phyloP scores from a whole-genome alignment of 1,140 invertebrate species.

The Zaprionus nigranus region DNA sequence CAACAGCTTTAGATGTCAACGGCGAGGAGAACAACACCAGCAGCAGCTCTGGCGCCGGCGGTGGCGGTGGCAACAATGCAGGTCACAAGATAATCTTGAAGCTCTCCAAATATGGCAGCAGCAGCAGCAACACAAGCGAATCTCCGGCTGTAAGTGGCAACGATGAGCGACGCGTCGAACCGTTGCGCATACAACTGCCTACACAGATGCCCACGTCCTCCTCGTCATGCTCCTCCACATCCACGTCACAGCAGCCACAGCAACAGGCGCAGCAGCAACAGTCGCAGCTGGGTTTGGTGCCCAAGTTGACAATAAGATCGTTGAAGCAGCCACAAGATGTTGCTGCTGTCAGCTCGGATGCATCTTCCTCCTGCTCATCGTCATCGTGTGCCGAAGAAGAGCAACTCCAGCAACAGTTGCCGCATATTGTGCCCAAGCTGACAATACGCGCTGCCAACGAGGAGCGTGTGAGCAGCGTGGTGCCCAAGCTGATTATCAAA shows the following conservation, averaged over 20 bases:
- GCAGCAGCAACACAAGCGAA: constrained; percentile 52
- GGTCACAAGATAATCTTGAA: constrained; percentile 77
- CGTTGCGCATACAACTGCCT: constrained; percentile 66
- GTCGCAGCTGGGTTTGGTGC: constrained; percentile 23
- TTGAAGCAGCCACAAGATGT: constrained; percentile 42
- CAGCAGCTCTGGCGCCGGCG: constrained; percentile 9
- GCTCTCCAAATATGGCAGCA: constrained; percentile 63
- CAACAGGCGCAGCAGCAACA: constrained; percentile 8
- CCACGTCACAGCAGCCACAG: constrained; percentile 15
- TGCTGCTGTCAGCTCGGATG: constrained; percentile 51
- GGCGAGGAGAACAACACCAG: constrained; percentile 51
- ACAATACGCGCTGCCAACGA: constrained; percentile 79
- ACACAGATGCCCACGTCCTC: constrained; percentile 24
- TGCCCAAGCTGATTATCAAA: constrained; percentile 82
- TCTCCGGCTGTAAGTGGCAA: constrained; percentile 51
- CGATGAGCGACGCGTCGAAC: constrained; percentile 71
- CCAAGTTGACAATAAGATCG: constrained; percentile 45
- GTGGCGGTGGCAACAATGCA: background rate
- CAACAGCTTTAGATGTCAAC: constrained; percentile 66
- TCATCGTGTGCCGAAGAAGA: constrained; percentile 77
- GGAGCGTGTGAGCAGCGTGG: constrained; percentile 67
- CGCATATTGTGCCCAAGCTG: constrained; percentile 81
- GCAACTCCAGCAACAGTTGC: constrained; percentile 19
- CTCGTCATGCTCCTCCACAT: constrained; percentile 7
- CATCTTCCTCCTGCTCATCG: constrained; percentile 65